Base-by-base conservation (phyloP, 64 coral and sea anemone genomes). In the Anthopleura sola region DNA sequence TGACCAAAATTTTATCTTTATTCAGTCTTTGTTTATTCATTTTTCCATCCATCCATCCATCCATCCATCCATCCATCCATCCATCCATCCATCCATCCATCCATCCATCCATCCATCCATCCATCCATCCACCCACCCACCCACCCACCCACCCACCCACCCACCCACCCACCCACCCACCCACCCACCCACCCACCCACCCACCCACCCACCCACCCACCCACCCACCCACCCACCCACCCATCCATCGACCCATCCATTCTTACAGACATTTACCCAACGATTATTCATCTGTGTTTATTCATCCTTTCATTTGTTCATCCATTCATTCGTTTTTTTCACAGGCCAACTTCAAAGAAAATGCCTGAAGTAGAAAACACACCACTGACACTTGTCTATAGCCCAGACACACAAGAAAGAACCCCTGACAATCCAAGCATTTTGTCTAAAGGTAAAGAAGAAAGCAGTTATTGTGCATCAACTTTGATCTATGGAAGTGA, bases 401-500 rank as follows among this genome's bases (percentile, higher is more conserved):
- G 82, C 28, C 44, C 82, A 54, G 46, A 83, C 21, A 83, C 82
- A 46, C 36, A 79, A 79, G 76, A 79, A 8, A 44, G 24, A 14
- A 71, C 66, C 66, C 66, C 66, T 71, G 66, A 71, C 29, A 33
- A 71, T 71, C 66, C 13, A 28, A 71, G 66, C 66, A 62, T 28
- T 62, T 20, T 32, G 5, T 14, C 66, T 15, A 71, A 71, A 71
- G 12, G 31, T 32, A 71, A 18, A 71, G 66, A 54, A 8, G 44
- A 54, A 16, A 31, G 60, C 2, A 71, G 39, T 19, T 46, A 60
- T 49, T 89, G 80, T 83, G 58, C 38, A 16, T 38, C 87, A 37
- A 88, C 87, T 37, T 49, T 88, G 20, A 24, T 88, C 26, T 88
- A 82, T 82, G 87, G 78, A 60, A 78, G 71, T 49, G 57, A 83